phyloP scores from a whole-genome alignment of 2,113 vertebrate species.

The Eulemur macaco region DNA sequence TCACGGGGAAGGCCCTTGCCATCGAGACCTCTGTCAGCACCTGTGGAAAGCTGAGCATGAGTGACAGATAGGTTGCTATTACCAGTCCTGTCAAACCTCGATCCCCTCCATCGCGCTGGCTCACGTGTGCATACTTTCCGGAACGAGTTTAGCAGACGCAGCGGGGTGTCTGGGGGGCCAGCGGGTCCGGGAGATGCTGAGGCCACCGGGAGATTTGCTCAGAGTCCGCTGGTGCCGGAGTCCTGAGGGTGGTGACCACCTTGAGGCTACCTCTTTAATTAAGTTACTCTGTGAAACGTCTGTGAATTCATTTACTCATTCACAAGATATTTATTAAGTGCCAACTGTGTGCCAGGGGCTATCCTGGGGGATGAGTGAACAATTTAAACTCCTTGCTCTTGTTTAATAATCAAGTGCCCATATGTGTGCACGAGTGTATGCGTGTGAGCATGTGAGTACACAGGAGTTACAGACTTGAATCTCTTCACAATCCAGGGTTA shows the following conservation, averaged over 20 bases:
- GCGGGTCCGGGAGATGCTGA: neutral
- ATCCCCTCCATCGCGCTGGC: neutral
- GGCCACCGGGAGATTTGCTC: neutral
- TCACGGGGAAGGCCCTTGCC: neutral
- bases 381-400: conserved; percentile 1
- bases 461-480: neutral
- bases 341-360: neutral
- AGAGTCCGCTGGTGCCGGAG: neutral
- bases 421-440: neutral
- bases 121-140: neutral
- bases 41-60: neutral
- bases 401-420: neutral
- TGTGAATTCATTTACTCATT: conserved; percentile 27
- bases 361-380: neutral
- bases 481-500: neutral
- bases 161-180: neutral
- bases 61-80: conserved; percentile 60
- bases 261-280: neutral
- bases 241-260: neutral
- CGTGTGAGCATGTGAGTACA: neutral
- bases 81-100: conserved; percentile 26
- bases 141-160: conserved; percentile 5
- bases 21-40: conserved; percentile 43
- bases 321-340: conserved; percentile 52
- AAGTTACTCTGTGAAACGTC: conserved; percentile 32